These are phyloP conservation scores for Drosophila gaucha DNA, from an alignment of 2,888 invertebrate species.

Conservation along the genomic window DNA sequence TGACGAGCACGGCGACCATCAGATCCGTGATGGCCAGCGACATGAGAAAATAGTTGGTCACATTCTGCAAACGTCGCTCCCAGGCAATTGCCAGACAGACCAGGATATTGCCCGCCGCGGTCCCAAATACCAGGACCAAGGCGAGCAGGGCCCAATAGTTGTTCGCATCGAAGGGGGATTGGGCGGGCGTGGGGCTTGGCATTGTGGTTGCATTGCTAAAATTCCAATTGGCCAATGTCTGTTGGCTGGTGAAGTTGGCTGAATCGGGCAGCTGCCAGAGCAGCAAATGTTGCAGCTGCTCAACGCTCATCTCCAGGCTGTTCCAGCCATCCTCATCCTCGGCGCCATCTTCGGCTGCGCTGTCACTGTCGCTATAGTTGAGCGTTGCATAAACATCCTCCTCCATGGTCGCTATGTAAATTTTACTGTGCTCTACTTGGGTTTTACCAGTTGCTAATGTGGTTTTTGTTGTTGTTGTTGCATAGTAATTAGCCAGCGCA, in stretches of 20 bases:
- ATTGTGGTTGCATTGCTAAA: conserved; percentile 45
- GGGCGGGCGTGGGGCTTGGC: neutral
- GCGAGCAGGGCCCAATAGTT: conserved; percentile 95
- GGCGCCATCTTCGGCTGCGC: conserved; percentile 22
- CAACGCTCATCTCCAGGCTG: conserved; percentile 44
- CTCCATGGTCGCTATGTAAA: conserved; percentile 61
- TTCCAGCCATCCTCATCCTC: conserved; percentile 51
- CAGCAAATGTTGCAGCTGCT: conserved; percentile 49
- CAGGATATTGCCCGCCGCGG: conserved; percentile 95
- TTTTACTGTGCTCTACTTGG: conserved; percentile 11
- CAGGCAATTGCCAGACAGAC: conserved; percentile 97
- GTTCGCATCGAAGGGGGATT: conserved; percentile 81
- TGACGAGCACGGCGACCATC: conserved; percentile 96
- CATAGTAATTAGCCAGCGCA: conserved; percentile 67
- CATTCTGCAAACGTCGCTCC: conserved; percentile 96
- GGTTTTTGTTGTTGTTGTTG: conserved; percentile 15
- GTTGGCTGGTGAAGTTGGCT: conserved; percentile 28
- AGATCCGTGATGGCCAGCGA: conserved; percentile 97
- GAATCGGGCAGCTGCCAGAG: conserved; percentile 49
- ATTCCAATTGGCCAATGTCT: conserved; percentile 40
- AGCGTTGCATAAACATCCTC: conserved; percentile 77
- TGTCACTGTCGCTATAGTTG: conserved; percentile 57
- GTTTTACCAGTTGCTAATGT: neutral
- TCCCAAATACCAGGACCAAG: conserved; percentile 91
- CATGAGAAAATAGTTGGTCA: conserved; percentile 98